These are phyloP conservation scores for Mamestra brassicae DNA, from an alignment of 2,888 invertebrate genomes.

Conservation along the genomic window DNA sequence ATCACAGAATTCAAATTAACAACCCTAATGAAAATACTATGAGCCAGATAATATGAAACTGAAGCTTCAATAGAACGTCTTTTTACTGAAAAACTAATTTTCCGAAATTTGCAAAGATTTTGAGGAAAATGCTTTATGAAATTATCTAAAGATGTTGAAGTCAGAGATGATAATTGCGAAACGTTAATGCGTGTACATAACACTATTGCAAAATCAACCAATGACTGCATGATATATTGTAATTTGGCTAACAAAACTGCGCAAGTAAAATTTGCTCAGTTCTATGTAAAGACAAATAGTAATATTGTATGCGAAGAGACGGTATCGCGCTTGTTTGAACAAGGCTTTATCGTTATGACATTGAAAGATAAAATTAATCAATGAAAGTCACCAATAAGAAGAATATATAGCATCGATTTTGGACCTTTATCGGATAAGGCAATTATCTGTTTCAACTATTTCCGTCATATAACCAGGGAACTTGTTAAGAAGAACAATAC, in stretches of 20 bases:
- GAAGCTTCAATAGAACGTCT: neutral
- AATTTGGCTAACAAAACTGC: conserved; percentile 35
- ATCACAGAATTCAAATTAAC: neutral
- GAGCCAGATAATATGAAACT: neutral
- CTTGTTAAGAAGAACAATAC: neutral
- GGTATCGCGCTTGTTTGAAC: conserved; percentile 52
- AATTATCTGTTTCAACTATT: conserved; percentile 27
- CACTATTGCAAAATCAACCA: conserved; percentile 30
- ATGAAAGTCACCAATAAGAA: conserved; percentile 71
- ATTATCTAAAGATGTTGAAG: neutral
- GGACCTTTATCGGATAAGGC: conserved; percentile 41
- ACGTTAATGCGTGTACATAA: conserved; percentile 26
- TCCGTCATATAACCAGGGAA: conserved; percentile 31
- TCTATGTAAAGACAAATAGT: conserved; percentile 46
- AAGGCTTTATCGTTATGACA: conserved; percentile 75
- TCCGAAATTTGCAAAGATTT: neutral
- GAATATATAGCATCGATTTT: conserved; percentile 51
- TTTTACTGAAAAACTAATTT: neutral
- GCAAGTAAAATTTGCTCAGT: conserved; percentile 47
- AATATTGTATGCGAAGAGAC: conserved; percentile 56
- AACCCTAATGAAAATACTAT: neutral
- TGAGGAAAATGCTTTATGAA: neutral
- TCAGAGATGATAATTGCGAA: conserved; percentile 23
- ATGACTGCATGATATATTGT: conserved; percentile 34
- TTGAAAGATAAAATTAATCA: conserved; percentile 81